Evolutionary conservation across 2,113 vertebrate genomes (phyloP), one percentile per base, ranked within the genome.

Genomic region (Orthonyx spaldingii): DNA sequence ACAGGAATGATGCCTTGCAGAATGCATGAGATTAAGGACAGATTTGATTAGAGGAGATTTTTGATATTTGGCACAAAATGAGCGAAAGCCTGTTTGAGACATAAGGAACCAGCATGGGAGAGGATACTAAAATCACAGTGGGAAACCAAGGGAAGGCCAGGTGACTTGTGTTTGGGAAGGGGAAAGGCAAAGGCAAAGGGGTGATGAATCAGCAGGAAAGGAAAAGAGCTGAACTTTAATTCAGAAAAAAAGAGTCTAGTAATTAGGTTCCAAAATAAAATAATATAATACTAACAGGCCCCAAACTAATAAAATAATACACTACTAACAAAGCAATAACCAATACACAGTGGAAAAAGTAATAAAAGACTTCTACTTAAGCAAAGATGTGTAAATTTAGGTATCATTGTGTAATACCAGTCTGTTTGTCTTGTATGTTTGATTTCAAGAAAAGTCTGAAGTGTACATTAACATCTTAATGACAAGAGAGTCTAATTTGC

Each of bases 91-190:
- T 86, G 71, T 39, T 66, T 69, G 69, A 81, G 69, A 56, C 93
- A 93, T 84, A 93, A 96, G 93, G 95, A 90, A 17, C 6, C 94
- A 96, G 94, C 94, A 89, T 89, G 93, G 60, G 86, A 91, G 93
- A 96, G 95, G 87, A 95, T 94, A 14, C 64, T 1, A 32, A 78
- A 60, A 79, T 93, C 90, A 72, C 87, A 97, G 87, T 49, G 50
- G 84, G 95, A 76, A 87, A 87, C 56, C 52, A 89, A 44, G 32
- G 23, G 66, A 55, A 63, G 49, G 47, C 11, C 92, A 89, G 9
- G 44, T 89, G 77, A 70, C 30, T 64, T 47, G 39, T 33, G 41
- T 28, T 60, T 78, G 52, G 33, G 46, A 59, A 53, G 35, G 72
- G 59, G 26, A 83, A 68, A 71, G 88, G 39, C 18, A 64, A 68